Base-by-base conservation (phyloP, 2,888 invertebrate species). In the Oligia strigilis region DNA sequence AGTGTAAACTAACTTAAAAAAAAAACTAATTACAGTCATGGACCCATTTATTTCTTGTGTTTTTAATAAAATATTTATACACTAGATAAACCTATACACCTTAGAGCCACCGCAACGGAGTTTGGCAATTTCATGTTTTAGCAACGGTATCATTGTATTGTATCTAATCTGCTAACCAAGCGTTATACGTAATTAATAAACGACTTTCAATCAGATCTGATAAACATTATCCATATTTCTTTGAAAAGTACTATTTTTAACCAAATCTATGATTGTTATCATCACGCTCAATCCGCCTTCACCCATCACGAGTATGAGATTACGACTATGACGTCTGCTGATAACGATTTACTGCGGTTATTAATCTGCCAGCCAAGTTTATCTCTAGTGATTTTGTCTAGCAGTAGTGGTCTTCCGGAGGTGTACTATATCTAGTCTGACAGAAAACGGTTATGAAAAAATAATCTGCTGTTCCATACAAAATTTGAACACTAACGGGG, bases 151-250 rank as follows among this genome's bases (percentile, higher is more conserved):
- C 2, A 46, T 46, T 65, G 13, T 43, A 43, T 43, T 9, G 13
- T 23, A 0, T 0, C 8, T 9, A 9, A 71, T 36, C 8, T 60
- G 14, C 0, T 5, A 29, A 6, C 19, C 23, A 52, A 49, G 49
- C 6, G 29, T 29, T 11, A 14, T 19, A 17, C 19, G 19, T 69
- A 14, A 71, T 36, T n/a, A 17, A 46, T 55, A 36, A 19, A 60
- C 13, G 13, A 23, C 8, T 55, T 40, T 17, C 9, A 78, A 80
- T 72, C 36, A 66, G 14, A 75, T 67, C 2, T 14, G 52, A 66
- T 52, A 74, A 78, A 29, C 3, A 19, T 14, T 55, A 46, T 65
- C n/a, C 1, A 65, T 77, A 65, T 77, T 40, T 11, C n/a, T 65
- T 58, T 65, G 46, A 58, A 29, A 11, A 29, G 0, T 23, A 17